A percentile compares a stretch with the other conserved stretches of the same genome.
phyloP scores from a whole-genome alignment of 2,113 vertebrate genomes.

The Argyrosomus japonicus region DNA sequence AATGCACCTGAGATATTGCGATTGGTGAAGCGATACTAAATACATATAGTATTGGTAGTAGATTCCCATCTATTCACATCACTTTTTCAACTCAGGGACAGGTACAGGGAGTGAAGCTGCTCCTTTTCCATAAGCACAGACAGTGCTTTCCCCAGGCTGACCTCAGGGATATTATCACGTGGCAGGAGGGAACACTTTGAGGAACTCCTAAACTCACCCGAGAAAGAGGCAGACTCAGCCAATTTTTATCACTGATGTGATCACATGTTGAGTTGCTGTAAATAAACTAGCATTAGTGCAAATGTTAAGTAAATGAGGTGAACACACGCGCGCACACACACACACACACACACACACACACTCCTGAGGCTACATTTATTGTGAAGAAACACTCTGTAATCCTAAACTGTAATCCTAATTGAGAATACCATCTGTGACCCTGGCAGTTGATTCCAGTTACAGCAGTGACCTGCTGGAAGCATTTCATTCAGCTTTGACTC shows the following conservation, averaged over 20 bases:
- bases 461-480: slow-evolving; percentile 34
- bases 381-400: not conserved
- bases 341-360: not conserved
- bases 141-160: not conserved
- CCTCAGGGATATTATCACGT: not conserved
- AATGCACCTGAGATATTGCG: too few species aligned
- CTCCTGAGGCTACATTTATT: not conserved
- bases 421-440: slow-evolving; percentile 14
- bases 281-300: not conserved
- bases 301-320: slow-evolving; percentile 1
- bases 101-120: too few species aligned
- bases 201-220: not conserved
- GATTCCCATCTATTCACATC: too few species aligned
- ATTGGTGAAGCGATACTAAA: too few species aligned
- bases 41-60: too few species aligned
- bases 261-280: not conserved
- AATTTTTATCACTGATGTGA: not conserved
- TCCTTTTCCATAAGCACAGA: too few species aligned
- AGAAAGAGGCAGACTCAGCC: not conserved
- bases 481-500: slow-evolving; percentile 39
- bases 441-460: slow-evolving; percentile 13
- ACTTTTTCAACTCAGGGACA: too few species aligned
- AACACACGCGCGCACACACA: not conserved
- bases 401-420: not conserved
- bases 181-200: not conserved